Percentiles rank a stretch among this genome's conserved stretches.
Conservation (phyloP, 2,113 vertebrate species). For the Sciurus niger region DNA sequence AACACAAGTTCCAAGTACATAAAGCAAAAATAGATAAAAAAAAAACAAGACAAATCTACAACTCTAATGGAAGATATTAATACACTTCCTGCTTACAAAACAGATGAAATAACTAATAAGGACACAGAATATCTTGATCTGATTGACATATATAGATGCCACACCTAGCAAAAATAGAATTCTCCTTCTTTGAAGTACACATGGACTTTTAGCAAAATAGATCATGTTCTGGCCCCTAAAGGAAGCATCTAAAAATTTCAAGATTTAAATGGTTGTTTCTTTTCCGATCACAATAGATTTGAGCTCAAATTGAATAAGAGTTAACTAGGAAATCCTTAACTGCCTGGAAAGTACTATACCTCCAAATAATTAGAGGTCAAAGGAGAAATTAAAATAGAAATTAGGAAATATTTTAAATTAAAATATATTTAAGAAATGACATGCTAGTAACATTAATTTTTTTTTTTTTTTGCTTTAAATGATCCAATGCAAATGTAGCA, state of each 20-base stretch:
- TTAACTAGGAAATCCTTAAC: not conserved
- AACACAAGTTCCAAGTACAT: not conserved
- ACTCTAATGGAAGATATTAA: not conserved
- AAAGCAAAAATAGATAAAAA: not conserved
- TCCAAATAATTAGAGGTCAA: constrained; percentile 12
- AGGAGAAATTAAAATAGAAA: constrained; percentile 39
- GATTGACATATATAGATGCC: not conserved
- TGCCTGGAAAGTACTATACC: not conserved
- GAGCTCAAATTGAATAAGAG: not conserved
- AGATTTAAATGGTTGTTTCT: not conserved
- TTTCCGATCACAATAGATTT: not conserved
- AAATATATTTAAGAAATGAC: constrained; percentile 41
- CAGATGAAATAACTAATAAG: not conserved
- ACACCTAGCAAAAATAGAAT: not conserved
- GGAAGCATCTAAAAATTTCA: not conserved
- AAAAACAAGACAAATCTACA: not conserved
- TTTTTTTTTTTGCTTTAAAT: not conserved
- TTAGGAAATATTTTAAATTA: constrained; percentile 18
- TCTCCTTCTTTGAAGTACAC: not conserved
- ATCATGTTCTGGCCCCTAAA: not conserved
- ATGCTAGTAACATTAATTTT: not conserved
- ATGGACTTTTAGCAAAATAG: not conserved
- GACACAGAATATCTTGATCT: not conserved
- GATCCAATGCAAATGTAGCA: not conserved
- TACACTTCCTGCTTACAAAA: not conserved